phyloP scores from a whole-genome alignment of 2,113 vertebrate species.

The Phylloscopus trochiloides region DNA sequence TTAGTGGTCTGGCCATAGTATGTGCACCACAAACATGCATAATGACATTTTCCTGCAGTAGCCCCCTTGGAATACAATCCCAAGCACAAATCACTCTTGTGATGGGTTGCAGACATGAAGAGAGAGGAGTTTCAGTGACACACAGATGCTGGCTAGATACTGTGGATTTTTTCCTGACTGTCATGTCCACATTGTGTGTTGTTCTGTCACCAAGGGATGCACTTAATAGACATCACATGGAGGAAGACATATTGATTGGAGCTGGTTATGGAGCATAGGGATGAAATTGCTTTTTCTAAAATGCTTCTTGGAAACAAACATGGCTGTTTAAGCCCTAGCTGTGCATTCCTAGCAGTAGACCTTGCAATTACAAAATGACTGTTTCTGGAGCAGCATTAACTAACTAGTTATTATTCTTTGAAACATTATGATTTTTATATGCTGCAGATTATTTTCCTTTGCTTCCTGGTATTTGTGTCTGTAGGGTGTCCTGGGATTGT shows the following conservation, averaged over 20 bases:
- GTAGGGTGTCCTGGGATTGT: not conserved
- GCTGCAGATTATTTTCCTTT: not conserved
- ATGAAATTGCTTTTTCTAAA: not conserved
- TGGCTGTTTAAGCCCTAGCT: not conserved
- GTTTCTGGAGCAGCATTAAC: not conserved
- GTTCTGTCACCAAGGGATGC: not conserved
- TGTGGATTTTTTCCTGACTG: not conserved
- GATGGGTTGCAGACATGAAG: not conserved
- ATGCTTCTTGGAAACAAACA: not conserved
- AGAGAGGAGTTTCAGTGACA: not conserved
- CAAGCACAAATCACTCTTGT: not conserved
- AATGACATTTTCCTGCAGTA: not conserved
- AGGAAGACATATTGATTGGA: not conserved
- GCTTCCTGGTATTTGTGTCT: not conserved
- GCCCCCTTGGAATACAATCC: not conserved
- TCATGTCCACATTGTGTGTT: rapidly evolving
- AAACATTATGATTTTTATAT: not conserved
- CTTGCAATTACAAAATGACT: not conserved
- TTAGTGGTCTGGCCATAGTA: not conserved
- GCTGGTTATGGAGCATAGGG: not conserved
- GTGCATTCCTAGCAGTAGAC: not conserved
- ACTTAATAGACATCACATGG: not conserved
- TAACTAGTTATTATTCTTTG: not conserved
- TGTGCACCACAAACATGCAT: not conserved
- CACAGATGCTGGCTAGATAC: not conserved